A percentile compares a stretch with the other conserved stretches of the same genome.
Conservation (phyloP, 2,888 invertebrate species). For the Tethea ocularis region DNA sequence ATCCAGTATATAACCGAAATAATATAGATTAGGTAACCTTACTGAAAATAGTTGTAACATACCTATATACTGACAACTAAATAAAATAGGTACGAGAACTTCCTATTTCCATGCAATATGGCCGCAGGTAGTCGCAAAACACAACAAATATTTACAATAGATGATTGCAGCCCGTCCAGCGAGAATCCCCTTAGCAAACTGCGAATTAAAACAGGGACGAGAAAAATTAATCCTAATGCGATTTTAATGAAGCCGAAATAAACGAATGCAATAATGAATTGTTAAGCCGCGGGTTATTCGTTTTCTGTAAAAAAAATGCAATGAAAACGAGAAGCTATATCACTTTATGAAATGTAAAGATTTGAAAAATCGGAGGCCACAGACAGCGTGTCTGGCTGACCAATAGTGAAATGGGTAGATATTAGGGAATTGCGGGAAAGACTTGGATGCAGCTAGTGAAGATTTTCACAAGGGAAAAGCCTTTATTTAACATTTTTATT, state of each 20-base stretch:
- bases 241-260: slow-evolving; percentile 83
- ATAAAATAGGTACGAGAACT: background rate
- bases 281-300: slow-evolving; percentile 71
- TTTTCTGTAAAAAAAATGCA: slow-evolving; percentile 57
- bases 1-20: too few species aligned
- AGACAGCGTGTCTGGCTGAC: background rate
- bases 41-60: background rate
- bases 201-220: slow-evolving; percentile 81
- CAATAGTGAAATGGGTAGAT: background rate
- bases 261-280: slow-evolving; percentile 81
- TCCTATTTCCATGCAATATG: slow-evolving; percentile 29
- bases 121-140: slow-evolving; percentile 67
- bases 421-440: background rate
- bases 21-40: too few species aligned
- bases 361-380: background rate
- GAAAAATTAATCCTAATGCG: slow-evolving; percentile 84
- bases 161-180: slow-evolving; percentile 77
- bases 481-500: too few species aligned
- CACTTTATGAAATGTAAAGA: slow-evolving; percentile 13
- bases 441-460: too few species aligned
- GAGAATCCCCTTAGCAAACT: slow-evolving; percentile 77
- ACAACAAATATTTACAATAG: slow-evolving; percentile 80
- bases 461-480: background rate
- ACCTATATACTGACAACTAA: background rate
- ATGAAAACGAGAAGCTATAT: slow-evolving; percentile 44